Base-by-base conservation (phyloP, 2,113 vertebrate genomes). In the Oriolus oriolus region DNA sequence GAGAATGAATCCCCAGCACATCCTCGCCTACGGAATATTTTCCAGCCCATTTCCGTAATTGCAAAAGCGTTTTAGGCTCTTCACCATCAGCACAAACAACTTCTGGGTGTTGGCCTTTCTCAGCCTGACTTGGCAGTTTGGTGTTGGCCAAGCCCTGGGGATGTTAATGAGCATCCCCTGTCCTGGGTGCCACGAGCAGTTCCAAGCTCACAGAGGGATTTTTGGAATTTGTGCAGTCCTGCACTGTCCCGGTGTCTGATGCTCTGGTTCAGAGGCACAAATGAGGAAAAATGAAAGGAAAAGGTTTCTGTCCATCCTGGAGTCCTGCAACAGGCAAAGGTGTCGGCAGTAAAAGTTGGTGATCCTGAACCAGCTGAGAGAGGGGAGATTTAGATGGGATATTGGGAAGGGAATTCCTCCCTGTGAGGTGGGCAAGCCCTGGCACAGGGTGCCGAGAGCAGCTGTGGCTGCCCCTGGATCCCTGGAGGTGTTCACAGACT, bases 231-330 rank as follows among this genome's bases (percentile, higher is more conserved):
- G 8, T 76, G 42, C 42, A 27, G 18, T 6, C 27, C 14, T 53
- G 39, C 14, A 0, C 11, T 8, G 12, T 9, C 35, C 64, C 1
- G 5, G 7, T 23, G 52, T 49, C 39, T 7, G 21, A 22, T 28
- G 16, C 15, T 59, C 73, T 19, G 10, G 20, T 19, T 23, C 33
- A 6, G 17, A 44, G 13, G 31, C 23, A 22, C 11, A 37, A 35
- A 4, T 3, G 28, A 60, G 26, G 47, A 30, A 63, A 64, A 68
- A 53, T 13, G 45, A 26, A 33, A 61, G 16, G 7, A 35, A 47
- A 57, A 68, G 3, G 5, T 41, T 83, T 57, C 1, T 19, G 5
- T 24, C 63, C 21, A 35, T 27, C 28, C 37, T 49, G 21, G 23
- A 57, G 12, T 42, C 26, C 11, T 37, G 16, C n/a, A 44, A 26